Evolutionary conservation across 2,888 invertebrate genomes (phyloP).

Genomic region (Esperia sulphurella): DNA sequence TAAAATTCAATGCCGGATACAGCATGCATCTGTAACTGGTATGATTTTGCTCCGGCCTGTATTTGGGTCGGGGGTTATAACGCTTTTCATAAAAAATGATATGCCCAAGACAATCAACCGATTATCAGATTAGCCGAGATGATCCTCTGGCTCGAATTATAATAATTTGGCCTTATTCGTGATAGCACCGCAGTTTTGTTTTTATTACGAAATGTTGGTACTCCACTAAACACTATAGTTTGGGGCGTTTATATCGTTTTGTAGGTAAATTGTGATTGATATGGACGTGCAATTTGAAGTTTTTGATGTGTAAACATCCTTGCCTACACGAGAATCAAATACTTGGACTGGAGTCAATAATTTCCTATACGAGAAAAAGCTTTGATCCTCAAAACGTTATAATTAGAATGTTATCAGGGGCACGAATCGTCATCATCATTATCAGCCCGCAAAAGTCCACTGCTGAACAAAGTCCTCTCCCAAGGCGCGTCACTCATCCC

Average conservation of each 20-base stretch:
- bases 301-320: no score
- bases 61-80: neutral
- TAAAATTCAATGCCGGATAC: no score
- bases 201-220: neutral
- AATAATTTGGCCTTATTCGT: slow-evolving; percentile 11
- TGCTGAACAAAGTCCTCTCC: no score
- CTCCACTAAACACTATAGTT: slow-evolving; percentile 7
- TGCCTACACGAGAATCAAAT: no score
- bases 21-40: neutral
- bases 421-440: no score
- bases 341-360: no score
- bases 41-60: neutral
- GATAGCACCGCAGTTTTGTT: slow-evolving; percentile 5
- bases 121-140: slow-evolving; percentile 14
- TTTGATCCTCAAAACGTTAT: no score
- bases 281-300: neutral
- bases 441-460: no score
- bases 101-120: slow-evolving; percentile 7
- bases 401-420: no score
- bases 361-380: no score
- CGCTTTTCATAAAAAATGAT: slow-evolving; percentile 6
- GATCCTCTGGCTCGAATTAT: slow-evolving; percentile 11
- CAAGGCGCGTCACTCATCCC: no score
- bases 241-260: slow-evolving; percentile 20
- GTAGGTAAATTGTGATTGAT: slow-evolving; percentile 36